Percentiles rank a stretch among this genome's conserved stretches.
phyloP scores from a whole-genome alignment of 2,888 invertebrate genomes.

The Autographa pulchrina region DNA sequence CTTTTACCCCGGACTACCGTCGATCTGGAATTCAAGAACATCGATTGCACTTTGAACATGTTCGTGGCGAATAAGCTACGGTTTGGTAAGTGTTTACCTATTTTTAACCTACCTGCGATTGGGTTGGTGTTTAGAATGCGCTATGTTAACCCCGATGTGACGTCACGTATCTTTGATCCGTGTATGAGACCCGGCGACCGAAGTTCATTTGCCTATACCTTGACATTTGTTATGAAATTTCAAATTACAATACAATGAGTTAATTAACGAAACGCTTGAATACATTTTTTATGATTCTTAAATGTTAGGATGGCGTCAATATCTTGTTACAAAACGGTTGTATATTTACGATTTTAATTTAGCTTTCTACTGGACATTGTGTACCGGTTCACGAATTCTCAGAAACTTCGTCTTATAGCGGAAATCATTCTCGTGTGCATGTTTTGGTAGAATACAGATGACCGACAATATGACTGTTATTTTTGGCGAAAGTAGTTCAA shows the following conservation, averaged over 20 bases:
- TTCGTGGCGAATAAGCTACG: conserved; percentile 89
- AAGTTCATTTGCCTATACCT: background rate
- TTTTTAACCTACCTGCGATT: conserved; percentile 21
- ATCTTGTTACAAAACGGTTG: too few relatives aligned
- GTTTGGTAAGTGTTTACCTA: conserved; percentile 86
- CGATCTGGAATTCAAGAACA: conserved; percentile 91
- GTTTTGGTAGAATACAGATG: background rate
- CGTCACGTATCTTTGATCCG: background rate
- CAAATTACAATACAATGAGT: background rate
- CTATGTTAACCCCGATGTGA: background rate
- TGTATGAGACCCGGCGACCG: background rate
- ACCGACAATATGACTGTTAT: background rate
- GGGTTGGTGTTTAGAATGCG: background rate
- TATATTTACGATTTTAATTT: background rate
- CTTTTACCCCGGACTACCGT: conserved; percentile 90
- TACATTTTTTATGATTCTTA: conserved; percentile 6
- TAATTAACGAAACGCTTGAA: conserved; percentile 17
- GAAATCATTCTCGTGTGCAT: background rate
- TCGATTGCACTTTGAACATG: conserved; percentile 90
- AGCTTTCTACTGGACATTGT: background rate
- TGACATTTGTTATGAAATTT: background rate
- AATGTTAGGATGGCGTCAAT: background rate
- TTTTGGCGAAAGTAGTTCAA: conserved; percentile 1
- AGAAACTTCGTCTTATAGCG: background rate
- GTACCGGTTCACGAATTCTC: background rate